Evolutionary conservation across 2,888 invertebrate species (phyloP), one percentile per base, ranked within the genome.

Genomic region (Dynastes maya): DNA sequence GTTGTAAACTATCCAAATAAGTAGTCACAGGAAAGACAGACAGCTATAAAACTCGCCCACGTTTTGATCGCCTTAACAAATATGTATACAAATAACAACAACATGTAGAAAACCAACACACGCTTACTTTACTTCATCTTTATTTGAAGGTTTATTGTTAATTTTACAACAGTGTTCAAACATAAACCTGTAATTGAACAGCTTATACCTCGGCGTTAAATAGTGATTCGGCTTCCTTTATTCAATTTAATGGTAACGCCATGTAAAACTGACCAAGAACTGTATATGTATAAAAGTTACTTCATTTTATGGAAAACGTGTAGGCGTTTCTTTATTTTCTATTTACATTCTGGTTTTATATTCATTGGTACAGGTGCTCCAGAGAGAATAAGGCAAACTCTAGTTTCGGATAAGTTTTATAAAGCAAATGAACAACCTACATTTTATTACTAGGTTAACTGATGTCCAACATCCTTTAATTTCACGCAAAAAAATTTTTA

Each of bases 241-340:
- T 27, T 51, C 11, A 68, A 67, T 37, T 67, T 67, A 45, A 16
- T 68, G 27, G 49, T 27, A 68, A 40, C 11, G 27, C 16, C 27
- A 16, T 16, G 32, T 45, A n/a, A 65, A 11, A n/a, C 37, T 32
- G 8, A 37, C 5, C 11, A 40, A 27, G 16, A 45, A 16, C 2
- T 67, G 16, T 29, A n/a, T 29, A 16, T 16, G 16, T 45, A 32
- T 45, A 67, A 29, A 67, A 40, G 45, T 67, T 22, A 49, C 16
- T 40, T 9, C 9, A 9, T 45, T 67, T 67, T 67, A 67, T 67
- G 67, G 40, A 8, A 2, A 45, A 45, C 16, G 49, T 11, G 68
- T 68, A 8, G 68, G 68, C 45, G 68, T 68, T 68, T 68, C 45
- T 51, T 40, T 51, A 53, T 53, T 6, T n/a, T 16, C 53, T n/a